A percentile compares a stretch with the other conserved stretches of the same genome.
These are phyloP conservation scores for Cryptocephalus moraei DNA, from an alignment of 2,888 invertebrate genomes.

Conservation along the genomic window DNA sequence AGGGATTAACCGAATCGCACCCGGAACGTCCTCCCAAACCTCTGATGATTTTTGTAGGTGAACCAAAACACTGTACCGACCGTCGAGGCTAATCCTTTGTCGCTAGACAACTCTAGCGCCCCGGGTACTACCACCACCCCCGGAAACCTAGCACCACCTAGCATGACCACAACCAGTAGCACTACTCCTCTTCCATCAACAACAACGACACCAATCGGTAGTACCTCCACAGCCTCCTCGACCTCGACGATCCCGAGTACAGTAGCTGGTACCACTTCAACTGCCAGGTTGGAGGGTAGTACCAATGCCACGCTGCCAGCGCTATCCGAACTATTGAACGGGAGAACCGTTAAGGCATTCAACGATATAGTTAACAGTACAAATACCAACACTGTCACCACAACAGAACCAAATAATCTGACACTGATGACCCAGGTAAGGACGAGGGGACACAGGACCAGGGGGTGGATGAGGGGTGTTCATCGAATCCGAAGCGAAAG, in stretches of 20 bases:
- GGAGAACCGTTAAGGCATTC: slow-evolving; percentile 50
- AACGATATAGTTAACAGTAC: slow-evolving; percentile 44
- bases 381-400: slow-evolving; percentile 10
- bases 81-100: slow-evolving; percentile 17
- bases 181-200: slow-evolving; percentile 1
- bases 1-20: background rate
- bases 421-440: slow-evolving; percentile 54
- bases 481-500: too few species aligned
- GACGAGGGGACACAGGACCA: background rate
- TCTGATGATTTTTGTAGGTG: slow-evolving; percentile 16
- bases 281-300: background rate
- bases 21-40: too few species aligned
- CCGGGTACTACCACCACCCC: slow-evolving; percentile 12
- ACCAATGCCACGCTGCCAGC: slow-evolving; percentile 45
- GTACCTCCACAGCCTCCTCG: slow-evolving; percentile 1
- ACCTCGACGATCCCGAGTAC: slow-evolving; percentile 9
- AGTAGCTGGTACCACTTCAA: slow-evolving; percentile 10
- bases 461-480: too few species aligned
- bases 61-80: slow-evolving; percentile 19
- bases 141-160: slow-evolving; percentile 4
- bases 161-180: background rate
- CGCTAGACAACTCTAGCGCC: slow-evolving; percentile 2
- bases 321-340: slow-evolving; percentile 47
- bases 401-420: slow-evolving; percentile 26
- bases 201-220: slow-evolving; percentile 1